These are phyloP conservation scores for Idaea dimidiata DNA, from an alignment of 2,888 invertebrate species.

Conservation along the genomic window DNA sequence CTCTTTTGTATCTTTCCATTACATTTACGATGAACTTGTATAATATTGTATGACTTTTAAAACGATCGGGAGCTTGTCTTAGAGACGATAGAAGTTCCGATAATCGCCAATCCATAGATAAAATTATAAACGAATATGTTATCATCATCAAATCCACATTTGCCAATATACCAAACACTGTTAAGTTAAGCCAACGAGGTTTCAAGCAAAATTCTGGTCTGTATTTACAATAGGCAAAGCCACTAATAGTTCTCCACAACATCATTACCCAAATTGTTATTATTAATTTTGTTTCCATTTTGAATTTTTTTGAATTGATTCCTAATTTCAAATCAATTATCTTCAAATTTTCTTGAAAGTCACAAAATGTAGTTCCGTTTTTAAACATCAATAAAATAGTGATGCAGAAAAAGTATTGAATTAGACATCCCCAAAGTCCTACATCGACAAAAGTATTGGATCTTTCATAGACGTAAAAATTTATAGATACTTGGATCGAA, in stretches of 20 bases:
- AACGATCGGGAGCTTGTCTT: neutral
- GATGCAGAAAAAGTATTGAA: neutral
- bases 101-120: neutral
- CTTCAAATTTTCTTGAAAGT: neutral
- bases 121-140: neutral
- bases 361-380: neutral
- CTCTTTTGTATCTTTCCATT: neutral
- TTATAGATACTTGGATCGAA: neutral
- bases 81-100: neutral
- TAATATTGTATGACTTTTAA: neutral
- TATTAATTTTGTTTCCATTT: neutral
- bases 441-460: neutral
- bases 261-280: neutral
- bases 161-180: neutral
- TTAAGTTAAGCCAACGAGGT: neutral
- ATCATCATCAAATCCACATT: neutral
- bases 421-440: neutral
- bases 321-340: neutral
- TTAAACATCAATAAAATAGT: neutral
- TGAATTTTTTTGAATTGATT: neutral
- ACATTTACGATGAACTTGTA: neutral
- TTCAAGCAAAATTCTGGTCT: neutral
- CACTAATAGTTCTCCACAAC: neutral
- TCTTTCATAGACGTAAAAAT: neutral
- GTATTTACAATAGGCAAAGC: neutral